A percentile compares a stretch with the other conserved stretches of the same genome.
Conservation (phyloP, 2,797 vertebrate species). For the Botia kubotai region DNA sequence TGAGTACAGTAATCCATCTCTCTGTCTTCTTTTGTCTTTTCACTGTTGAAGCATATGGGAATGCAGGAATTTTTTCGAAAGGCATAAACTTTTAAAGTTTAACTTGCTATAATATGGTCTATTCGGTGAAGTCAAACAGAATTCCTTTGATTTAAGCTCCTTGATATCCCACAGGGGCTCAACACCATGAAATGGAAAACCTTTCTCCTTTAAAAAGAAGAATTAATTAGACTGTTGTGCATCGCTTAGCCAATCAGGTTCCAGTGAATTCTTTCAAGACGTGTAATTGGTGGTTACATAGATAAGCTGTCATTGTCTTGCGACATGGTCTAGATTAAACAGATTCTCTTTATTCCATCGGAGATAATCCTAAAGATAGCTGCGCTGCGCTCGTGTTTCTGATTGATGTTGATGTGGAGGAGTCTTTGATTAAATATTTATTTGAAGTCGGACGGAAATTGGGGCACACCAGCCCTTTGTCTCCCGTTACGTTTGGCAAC, state of each 20-base stretch:
- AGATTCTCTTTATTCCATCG: constrained; percentile 5
- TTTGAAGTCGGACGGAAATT: constrained; percentile 62
- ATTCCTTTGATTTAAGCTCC: constrained; percentile 9
- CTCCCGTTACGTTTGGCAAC: constrained; percentile 15
- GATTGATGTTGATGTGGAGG: constrained; percentile 63
- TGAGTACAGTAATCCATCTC: neutral
- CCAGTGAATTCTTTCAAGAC: constrained; percentile 11
- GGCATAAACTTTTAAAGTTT: neutral
- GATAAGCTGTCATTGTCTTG: neutral
- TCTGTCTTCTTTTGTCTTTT: neutral
- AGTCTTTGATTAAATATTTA: constrained; percentile 75
- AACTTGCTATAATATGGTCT: neutral
- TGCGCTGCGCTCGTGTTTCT: constrained; percentile 45
- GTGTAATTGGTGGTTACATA: neutral
- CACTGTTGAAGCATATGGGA: neutral
- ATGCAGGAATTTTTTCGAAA: neutral
- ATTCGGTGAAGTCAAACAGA: neutral
- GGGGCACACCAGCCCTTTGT: constrained; percentile 57
- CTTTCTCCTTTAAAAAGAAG: neutral
- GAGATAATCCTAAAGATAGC: constrained; percentile 31
- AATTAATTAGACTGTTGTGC: neutral
- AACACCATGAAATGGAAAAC: constrained; percentile 38
- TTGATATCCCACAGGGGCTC: constrained; percentile 1
- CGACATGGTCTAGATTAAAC: neutral
- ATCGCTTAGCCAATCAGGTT: neutral